Evolutionary conservation across 2,113 vertebrate species (phyloP).

Genomic region (Gnathonemus echidnorhynchus): DNA sequence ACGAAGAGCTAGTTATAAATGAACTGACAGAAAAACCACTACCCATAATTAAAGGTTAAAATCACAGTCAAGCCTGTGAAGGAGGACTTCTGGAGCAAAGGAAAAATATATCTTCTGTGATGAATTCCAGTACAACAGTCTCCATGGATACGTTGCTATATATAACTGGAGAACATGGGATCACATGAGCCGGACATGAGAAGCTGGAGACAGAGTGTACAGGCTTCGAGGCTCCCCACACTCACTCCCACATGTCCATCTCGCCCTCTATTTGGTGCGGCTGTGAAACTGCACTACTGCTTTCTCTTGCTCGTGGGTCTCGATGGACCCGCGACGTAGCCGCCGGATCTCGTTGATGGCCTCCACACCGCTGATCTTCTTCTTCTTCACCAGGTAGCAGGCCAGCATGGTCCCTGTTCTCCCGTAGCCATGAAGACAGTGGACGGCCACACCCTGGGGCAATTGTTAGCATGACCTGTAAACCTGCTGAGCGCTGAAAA

Average conservation of each 20-base stretch:
- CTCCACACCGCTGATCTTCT: conserved; percentile 53
- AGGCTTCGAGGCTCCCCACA: background rate
- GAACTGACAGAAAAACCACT: background rate
- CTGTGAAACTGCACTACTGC: conserved; percentile 80
- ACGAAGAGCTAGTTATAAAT: background rate
- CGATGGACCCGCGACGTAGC: conserved; percentile 77
- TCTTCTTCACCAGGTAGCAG: conserved; percentile 78
- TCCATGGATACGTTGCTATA: background rate
- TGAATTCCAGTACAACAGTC: background rate
- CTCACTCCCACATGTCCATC: background rate
- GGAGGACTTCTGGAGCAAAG: background rate
- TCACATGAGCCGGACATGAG: background rate
- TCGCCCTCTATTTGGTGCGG: conserved; percentile 46
- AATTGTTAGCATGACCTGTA: background rate
- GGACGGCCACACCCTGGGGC: conserved; percentile 76
- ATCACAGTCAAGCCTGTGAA: background rate
- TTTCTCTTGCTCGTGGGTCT: conserved; percentile 81
- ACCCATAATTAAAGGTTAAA: background rate
- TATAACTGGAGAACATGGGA: background rate
- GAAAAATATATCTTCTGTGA: background rate
- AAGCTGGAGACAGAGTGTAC: background rate
- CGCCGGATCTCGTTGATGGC: conserved; percentile 78
- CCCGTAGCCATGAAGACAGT: conserved; percentile 82
- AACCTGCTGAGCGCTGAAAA: background rate
- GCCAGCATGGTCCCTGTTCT: conserved; percentile 91